Conservation (phyloP, 2,797 vertebrate species). For the Rhodeus uyekii region DNA sequence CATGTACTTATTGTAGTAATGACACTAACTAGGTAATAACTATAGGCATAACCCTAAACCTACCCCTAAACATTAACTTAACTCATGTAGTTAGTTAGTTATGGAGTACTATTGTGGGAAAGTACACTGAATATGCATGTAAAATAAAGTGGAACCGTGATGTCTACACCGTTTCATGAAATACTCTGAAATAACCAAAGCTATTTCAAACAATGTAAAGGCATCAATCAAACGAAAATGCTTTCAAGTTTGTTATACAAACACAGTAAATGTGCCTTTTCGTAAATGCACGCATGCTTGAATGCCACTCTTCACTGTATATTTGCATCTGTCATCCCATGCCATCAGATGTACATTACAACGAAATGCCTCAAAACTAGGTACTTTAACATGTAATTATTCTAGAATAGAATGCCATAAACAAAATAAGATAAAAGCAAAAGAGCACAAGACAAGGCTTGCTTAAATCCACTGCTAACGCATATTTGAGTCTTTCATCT, state of each 20-base stretch:
- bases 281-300: constrained; percentile 44
- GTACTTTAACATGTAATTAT: too few species aligned
- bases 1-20: too few species aligned
- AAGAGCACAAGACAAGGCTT: neutral
- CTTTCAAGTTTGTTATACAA: constrained; percentile 48
- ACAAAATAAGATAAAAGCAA: neutral
- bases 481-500: too few species aligned
- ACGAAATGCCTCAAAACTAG: constrained; percentile 1
- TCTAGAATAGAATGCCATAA: too few species aligned
- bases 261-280: constrained; percentile 44
- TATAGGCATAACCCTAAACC: too few species aligned
- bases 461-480: too few species aligned
- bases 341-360: neutral
- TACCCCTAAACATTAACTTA: too few species aligned
- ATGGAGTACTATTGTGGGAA: too few species aligned
- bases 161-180: neutral
- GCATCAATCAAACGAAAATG: constrained; percentile 51
- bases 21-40: too few species aligned
- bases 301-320: constrained; percentile 42
- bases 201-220: constrained; percentile 29
- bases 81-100: too few species aligned
- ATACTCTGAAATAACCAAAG: neutral
- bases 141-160: too few species aligned
- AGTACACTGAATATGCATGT: too few species aligned
- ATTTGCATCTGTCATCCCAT: constrained; percentile 48